Evolutionary conservation across 23 tunicate genomes (phyloP), one percentile per base, ranked within the genome.

Genomic region (Trididemnum nubilum): DNA sequence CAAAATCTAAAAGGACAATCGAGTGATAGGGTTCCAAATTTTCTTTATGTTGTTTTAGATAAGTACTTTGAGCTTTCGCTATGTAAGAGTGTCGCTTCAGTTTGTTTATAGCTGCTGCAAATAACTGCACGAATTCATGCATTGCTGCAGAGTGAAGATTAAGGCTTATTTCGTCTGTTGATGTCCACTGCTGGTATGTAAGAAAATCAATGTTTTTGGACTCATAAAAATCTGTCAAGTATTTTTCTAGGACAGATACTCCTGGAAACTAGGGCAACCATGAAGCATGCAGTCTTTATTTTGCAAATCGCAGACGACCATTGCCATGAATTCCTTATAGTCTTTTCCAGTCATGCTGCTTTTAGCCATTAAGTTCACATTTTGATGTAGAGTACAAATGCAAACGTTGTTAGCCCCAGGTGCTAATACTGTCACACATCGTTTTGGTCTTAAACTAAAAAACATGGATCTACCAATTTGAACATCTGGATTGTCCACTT

Each of bases 361-460:
- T 15, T 29, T 33, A n/a, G 38, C 74, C 38, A 69, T 69, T 4
- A 69, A 37, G 18, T 15, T 73, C 9, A 34, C 78, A 73, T 73
- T 73, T 39, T 73, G 78, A 58, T 73, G 78, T 22, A 15, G 2
- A 38, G 59, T 73, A 58, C 78, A 73, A 2, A 73, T 58, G 39
- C 78, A 38, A 23, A 73, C 57, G 23, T 29, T 9, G 31, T 73
- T 57, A 2, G 59, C 24, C 5, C 58, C 58, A 36, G 28, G 2
- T 36, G 58, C 29, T 15, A 58, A 73, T 2, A 73, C 58, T 2
- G 78, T 73, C 22, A 73, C 29, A 24, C 57, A 73, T 15, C 37
- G 58, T 30, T 73, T 73, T 22, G 78, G 78, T 22, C 58, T 36
- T 18, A 73, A 15, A 21, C 9, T 15, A 73, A 19, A 73, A 73